phyloP scores from a whole-genome alignment of 2,797 vertebrate genomes.

The Chloroceryle inda region DNA sequence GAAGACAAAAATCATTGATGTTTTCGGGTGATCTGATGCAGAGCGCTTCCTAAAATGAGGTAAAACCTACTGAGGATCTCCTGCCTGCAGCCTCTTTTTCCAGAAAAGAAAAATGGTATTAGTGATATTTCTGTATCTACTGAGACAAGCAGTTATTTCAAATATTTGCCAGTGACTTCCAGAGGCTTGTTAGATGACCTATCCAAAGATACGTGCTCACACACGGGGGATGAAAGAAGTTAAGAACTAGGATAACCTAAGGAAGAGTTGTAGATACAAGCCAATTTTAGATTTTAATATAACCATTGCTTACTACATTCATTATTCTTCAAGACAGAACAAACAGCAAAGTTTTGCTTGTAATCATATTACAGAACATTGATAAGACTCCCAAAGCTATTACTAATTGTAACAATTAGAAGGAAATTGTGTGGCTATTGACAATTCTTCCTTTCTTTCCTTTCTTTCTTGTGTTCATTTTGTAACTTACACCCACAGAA shows the following conservation, averaged over 20 bases:
- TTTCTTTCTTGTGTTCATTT: neutral
- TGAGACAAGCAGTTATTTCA: neutral
- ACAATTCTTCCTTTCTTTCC: neutral
- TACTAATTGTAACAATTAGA: neutral
- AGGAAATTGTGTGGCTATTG: neutral
- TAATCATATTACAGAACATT: neutral
- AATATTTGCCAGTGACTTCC: neutral
- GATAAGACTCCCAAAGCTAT: neutral
- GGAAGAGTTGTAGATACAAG: neutral
- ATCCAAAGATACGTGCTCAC: neutral
- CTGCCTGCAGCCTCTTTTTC: neutral
- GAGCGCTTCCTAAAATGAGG: neutral
- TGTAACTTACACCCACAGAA: neutral
- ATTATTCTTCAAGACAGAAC: neutral
- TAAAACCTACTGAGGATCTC: neutral
- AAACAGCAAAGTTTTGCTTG: neutral
- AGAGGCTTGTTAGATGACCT: neutral
- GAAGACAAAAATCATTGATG: conserved; percentile 57
- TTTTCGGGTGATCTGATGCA: conserved; percentile 34
- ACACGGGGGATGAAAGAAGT: neutral
- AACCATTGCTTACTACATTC: neutral
- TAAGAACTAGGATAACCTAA: neutral
- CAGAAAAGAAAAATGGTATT: neutral
- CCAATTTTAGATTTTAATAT: neutral
- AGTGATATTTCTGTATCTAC: neutral